These are phyloP conservation scores for Hypsibius dujardini DNA, from an alignment of 1,140 invertebrate species.

Conservation along the genomic window DNA sequence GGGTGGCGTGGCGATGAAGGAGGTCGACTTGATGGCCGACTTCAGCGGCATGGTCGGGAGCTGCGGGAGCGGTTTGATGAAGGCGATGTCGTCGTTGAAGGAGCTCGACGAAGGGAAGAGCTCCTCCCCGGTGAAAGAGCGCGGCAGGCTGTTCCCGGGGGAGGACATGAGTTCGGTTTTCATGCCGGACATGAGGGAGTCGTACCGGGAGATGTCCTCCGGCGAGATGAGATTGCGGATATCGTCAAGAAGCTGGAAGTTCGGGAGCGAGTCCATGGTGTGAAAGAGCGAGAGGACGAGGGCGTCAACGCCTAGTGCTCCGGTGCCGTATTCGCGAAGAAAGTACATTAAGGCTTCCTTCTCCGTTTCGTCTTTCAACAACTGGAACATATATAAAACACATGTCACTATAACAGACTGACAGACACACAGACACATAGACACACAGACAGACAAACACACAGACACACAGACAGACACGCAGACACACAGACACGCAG, in stretches of 20 bases:
- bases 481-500: too few species aligned
- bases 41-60: not conserved
- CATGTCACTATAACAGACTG: too few species aligned
- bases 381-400: slow-evolving; percentile 21
- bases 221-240: slow-evolving; percentile 62
- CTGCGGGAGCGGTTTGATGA: not conserved
- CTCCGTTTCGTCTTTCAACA: slow-evolving; percentile 57
- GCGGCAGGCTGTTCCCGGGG: not conserved
- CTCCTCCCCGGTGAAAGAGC: not conserved
- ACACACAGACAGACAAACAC: too few species aligned
- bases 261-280: slow-evolving; percentile 48
- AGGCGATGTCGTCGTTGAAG: not conserved
- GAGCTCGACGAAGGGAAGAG: not conserved
- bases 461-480: too few species aligned
- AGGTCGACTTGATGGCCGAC: not conserved
- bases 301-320: slow-evolving; percentile 62
- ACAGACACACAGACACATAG: too few species aligned
- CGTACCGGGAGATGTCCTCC: slow-evolving; percentile 63
- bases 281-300: slow-evolving; percentile 75
- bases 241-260: slow-evolving; percentile 73
- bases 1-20: not conserved
- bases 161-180: not conserved
- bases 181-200: slow-evolving; percentile 62
- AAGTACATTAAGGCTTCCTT: slow-evolving; percentile 70
- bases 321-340: slow-evolving; percentile 65